Conservation (phyloP, 2,113 vertebrate species). For the Notarius quadriscutis region DNA sequence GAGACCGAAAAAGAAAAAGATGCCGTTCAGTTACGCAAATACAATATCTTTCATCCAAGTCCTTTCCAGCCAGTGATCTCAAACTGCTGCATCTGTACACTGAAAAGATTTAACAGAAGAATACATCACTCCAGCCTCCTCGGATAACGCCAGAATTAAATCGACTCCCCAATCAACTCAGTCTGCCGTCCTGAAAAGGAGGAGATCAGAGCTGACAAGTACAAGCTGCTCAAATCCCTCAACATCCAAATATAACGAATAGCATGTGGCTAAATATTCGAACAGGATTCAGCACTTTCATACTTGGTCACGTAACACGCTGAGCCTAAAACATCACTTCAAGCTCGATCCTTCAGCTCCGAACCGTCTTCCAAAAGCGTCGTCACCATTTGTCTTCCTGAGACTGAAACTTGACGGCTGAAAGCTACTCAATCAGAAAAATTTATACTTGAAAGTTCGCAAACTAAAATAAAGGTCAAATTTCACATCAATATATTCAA, state of each 20-base stretch:
- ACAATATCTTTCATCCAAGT: background rate
- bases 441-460: background rate
- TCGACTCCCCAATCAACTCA: background rate
- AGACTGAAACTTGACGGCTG: background rate
- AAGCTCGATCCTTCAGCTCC: background rate
- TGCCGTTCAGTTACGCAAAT: background rate
- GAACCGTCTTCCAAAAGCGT: background rate
- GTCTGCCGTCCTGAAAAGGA: background rate
- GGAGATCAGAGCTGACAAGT: background rate
- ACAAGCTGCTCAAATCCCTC: constrained; percentile 3
- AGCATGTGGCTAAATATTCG: background rate
- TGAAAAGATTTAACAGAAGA: background rate
- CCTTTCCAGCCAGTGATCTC: background rate
- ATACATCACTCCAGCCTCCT: background rate
- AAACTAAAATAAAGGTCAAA: background rate
- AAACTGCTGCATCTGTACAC: background rate
- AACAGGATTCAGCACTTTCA: background rate
- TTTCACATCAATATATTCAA: background rate
- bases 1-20: background rate
- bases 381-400: background rate
- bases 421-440: background rate
- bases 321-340: background rate
- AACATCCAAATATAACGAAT: background rate
- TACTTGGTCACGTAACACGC: background rate
- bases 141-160: background rate